Evolutionary conservation across 2,888 invertebrate species (phyloP), one percentile per base, ranked within the genome.

Genomic region (Drosophila differens): DNA sequence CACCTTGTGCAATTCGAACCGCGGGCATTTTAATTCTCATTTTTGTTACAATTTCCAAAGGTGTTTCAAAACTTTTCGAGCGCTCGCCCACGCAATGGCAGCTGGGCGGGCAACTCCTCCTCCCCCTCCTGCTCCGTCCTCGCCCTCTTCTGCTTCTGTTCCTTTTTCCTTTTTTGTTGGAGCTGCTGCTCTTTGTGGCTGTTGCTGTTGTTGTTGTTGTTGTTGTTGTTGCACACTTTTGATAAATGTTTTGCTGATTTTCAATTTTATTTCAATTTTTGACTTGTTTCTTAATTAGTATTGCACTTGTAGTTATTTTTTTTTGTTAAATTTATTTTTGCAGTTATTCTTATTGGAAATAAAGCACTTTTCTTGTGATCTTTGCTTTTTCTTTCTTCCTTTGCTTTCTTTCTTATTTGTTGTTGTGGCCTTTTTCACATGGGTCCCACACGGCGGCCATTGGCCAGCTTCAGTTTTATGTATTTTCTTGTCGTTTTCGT

Each of bases 11-110:
- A 95, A 98, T 98, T 95, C 97, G 96, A 95, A 97, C 97, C 94
- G 98, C 98, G 95, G 97, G 98, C 97, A 97, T 98, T 96, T 98
- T 98, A 95, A 97, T 98, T 97, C 98, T 97, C 98, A 98, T 98
- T 96, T 96, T 97, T 91, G 76, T 91, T 89, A 62, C 87, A 91
- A 82, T 83, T 86, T 88, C 86, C 88, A 70, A 84, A 74, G 83
- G 78, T 70, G 77, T 80, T 85, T 80, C 69, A 66, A 77, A 80
- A 78, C 77, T 86, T 81, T 77, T 63, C 74, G 79, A 79, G 79
- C 73, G 79, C 72, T 55, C 73, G 81, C 90, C 85, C 85, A 72
- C 70, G 70, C 70, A 71, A 67, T 51, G 69, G 74, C 71, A 61
- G 67, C 63, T 68, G 79, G 81, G 84, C 76, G 82, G 84, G 76